Evolutionary conservation across 2,113 vertebrate genomes (phyloP), one percentile per base, ranked within the genome.

Genomic region (Muntiacus muntjak): DNA sequence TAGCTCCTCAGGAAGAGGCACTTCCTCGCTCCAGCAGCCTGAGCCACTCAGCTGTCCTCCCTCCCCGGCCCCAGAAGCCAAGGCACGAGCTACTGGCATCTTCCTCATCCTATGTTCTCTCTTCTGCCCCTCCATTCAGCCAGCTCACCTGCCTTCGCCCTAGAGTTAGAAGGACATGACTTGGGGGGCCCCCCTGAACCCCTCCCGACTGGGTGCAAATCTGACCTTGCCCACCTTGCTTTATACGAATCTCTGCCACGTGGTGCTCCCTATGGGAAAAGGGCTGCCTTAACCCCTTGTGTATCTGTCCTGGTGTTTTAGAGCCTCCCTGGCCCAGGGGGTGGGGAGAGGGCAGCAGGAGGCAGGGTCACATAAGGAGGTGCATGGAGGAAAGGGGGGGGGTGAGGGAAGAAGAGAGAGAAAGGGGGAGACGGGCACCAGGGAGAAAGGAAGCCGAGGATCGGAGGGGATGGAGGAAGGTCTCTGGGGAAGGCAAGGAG

Each of bases 401-500:
- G 30, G 26, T 15, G 47, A 52, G 55, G 45, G 43, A 15, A 50
- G 71, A 8, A 16, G 81, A 83, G 6, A n/a, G 43, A 96, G 62
- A 36, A 58, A 33, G 54, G 60, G 43, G 71, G 87, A 36, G 45
- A 43, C 0, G 3, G 96, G 82, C 58, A 47, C 54, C 5, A 50
- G 82, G 92, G 19, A 23, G 83, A 47, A 85, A 94, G 97, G 89
- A 82, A 96, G 97, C 55, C 6, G 2, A 88, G 88, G 95, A 96
- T 40, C 64, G 82, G 57, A 40, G 86, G 94, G 47, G 25, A 62
- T 21, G 71, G 89, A 89, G 79, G 64, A n/a, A 78, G 84, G 96
- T 94, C 86, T 96, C 89, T 87, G 86, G 83, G 93, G 82, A 95
- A 89, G 93, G 91, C 78, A 84, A 86, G 87, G 91, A 96, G 64